These are phyloP conservation scores for Seira sanloemensis DNA, from an alignment of 2,888 invertebrate species.

Conservation along the genomic window DNA sequence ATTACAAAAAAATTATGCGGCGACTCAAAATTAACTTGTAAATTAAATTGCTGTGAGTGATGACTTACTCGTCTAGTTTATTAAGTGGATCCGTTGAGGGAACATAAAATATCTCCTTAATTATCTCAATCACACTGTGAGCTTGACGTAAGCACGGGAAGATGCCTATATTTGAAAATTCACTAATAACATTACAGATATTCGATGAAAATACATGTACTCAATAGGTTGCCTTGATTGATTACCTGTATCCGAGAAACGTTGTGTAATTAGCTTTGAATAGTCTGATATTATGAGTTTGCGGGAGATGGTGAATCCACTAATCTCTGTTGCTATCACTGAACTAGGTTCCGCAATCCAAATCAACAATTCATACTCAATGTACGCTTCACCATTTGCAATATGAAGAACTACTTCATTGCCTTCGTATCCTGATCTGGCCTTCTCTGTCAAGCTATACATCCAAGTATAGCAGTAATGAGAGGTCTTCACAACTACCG, in stretches of 20 bases:
- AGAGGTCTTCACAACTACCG: background rate
- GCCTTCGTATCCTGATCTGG: background rate
- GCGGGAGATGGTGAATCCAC: background rate
- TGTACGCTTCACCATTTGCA: background rate
- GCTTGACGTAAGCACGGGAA: slow-evolving; percentile 20
- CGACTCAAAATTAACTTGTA: background rate
- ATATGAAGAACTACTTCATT: slow-evolving; percentile 19
- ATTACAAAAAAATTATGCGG: no score
- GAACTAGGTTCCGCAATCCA: slow-evolving; percentile 34
- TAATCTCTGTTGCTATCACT: background rate
- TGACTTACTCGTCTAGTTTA: background rate
- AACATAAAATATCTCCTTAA: background rate
- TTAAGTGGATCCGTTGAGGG: background rate
- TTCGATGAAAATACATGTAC: no score
- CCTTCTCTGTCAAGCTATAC: slow-evolving; percentile 16
- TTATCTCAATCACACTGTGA: slow-evolving; percentile 20
- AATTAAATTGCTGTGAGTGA: background rate
- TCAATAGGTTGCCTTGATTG: background rate
- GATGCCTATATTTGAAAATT: background rate
- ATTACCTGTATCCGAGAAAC: background rate
- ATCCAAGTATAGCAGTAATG: slow-evolving; percentile 60
- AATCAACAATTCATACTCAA: background rate
- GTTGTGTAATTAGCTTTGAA: background rate
- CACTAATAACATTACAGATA: background rate
- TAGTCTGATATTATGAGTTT: background rate